A percentile compares a stretch with the other conserved stretches of the same genome.
Evolutionary conservation across 2,113 vertebrate genomes (phyloP).

Genomic region (Nerophis ophidion): DNA sequence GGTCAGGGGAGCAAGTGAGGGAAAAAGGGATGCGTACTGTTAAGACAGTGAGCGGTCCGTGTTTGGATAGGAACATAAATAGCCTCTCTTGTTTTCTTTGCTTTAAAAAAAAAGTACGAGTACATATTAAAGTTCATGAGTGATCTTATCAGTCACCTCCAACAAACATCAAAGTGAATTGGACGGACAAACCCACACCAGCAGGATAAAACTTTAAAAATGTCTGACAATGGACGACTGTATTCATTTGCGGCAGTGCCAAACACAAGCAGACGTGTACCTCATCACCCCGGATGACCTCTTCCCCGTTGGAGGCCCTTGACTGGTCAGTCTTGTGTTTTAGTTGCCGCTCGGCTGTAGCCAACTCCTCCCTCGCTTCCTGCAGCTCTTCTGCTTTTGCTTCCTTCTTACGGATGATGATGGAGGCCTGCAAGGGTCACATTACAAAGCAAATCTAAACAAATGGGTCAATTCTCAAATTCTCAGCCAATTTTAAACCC

Average conservation of each 20-base stretch:
- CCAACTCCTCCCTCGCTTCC: slow-evolving; percentile 84
- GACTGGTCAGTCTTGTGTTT: slow-evolving; percentile 75
- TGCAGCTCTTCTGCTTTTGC: slow-evolving; percentile 92
- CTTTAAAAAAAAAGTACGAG: slow-evolving; percentile 39
- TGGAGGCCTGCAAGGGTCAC: slow-evolving; percentile 77
- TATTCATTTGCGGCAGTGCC: background rate
- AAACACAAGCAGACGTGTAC: slow-evolving; percentile 52
- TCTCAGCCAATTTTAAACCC: background rate
- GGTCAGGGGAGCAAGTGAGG: slow-evolving; percentile 28
- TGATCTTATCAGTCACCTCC: background rate
- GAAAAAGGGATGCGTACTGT: slow-evolving; percentile 58
- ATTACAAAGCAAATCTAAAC: slow-evolving; percentile 6
- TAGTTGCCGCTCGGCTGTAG: slow-evolving; percentile 75
- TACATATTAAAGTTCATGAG: slow-evolving; percentile 16
- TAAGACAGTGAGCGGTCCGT: slow-evolving; percentile 50
- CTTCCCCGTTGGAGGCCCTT: slow-evolving; percentile 71
- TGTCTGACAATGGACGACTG: background rate
- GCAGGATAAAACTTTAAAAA: background rate
- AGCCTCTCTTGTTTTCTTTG: slow-evolving; percentile 42
- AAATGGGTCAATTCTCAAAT: background rate
- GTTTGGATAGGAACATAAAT: slow-evolving; percentile 68
- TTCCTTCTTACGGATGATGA: slow-evolving; percentile 89
- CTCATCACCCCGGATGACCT: slow-evolving; percentile 84
- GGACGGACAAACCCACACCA: background rate
- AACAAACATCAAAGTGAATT: background rate